Conservation (phyloP, 2,888 invertebrate genomes). For the Meliscaeva auricollis region DNA sequence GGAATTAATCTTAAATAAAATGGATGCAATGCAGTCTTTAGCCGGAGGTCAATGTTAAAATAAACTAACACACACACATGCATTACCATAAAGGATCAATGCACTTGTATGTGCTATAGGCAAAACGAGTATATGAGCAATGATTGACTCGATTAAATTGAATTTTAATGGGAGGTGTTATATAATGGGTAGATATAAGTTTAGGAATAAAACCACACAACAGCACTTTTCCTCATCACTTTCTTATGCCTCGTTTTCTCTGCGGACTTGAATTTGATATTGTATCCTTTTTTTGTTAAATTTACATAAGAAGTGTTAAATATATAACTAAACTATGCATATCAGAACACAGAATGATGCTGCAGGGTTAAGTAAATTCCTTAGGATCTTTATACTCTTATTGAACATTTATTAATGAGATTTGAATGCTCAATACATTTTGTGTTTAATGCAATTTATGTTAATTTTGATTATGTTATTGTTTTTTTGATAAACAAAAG, state of each 20-base stretch:
- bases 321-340: background rate
- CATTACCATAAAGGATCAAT: background rate
- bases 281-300: background rate
- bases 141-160: conserved; percentile 22
- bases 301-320: conserved; percentile 11
- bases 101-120: background rate
- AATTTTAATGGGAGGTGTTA: conserved; percentile 15
- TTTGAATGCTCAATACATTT: conserved; percentile 6
- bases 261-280: background rate
- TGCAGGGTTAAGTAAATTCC: conserved; percentile 14
- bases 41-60: conserved; percentile 23
- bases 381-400: background rate
- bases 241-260: background rate
- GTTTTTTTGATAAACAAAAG: background rate
- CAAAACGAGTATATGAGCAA: background rate
- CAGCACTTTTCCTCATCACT: background rate
- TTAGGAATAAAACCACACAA: background rate
- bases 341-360: background rate
- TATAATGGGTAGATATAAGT: no score
- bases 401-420: conserved; percentile 17
- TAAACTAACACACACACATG: background rate
- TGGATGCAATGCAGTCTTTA: conserved; percentile 17
- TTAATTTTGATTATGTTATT: background rate
- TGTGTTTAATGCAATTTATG: background rate
- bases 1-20: conserved; percentile 1